A percentile compares a stretch with the other conserved stretches of the same genome.
Conservation (phyloP, 2,113 vertebrate species). For the Hydrochoerus hydrochaeris region DNA sequence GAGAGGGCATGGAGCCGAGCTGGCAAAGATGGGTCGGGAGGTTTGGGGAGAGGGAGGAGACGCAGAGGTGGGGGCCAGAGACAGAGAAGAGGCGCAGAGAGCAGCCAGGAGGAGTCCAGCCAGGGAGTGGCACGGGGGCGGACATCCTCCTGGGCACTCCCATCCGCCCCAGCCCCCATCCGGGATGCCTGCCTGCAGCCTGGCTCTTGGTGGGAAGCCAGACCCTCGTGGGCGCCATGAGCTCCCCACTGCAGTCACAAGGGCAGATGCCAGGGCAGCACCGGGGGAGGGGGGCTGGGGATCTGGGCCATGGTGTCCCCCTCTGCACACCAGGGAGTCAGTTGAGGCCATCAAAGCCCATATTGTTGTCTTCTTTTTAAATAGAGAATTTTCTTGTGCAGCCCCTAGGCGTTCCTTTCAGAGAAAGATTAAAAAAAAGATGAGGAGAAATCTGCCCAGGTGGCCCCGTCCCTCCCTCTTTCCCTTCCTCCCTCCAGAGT, state of each 20-base stretch:
- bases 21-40: neutral
- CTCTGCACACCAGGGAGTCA: neutral
- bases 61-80: neutral
- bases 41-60: neutral
- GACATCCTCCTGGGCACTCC: neutral
- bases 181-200: neutral
- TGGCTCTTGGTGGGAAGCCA: neutral
- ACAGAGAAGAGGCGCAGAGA: neutral
- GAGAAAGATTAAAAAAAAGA: neutral
- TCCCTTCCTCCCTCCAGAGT: too few relatives aligned
- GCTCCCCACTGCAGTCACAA: neutral
- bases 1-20: neutral
- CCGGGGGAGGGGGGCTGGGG: neutral
- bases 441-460: neutral
- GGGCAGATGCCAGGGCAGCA: neutral
- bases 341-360: neutral
- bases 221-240: fast-evolving
- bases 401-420: neutral
- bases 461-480: neutral
- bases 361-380: neutral
- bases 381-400: neutral
- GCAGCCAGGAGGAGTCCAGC: neutral
- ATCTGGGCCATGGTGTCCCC: neutral
- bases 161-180: neutral
- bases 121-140: neutral